Percentiles rank a stretch among this genome's conserved stretches.
Conservation (phyloP, 2,888 invertebrate species). For the Emmelina monodactyla region DNA sequence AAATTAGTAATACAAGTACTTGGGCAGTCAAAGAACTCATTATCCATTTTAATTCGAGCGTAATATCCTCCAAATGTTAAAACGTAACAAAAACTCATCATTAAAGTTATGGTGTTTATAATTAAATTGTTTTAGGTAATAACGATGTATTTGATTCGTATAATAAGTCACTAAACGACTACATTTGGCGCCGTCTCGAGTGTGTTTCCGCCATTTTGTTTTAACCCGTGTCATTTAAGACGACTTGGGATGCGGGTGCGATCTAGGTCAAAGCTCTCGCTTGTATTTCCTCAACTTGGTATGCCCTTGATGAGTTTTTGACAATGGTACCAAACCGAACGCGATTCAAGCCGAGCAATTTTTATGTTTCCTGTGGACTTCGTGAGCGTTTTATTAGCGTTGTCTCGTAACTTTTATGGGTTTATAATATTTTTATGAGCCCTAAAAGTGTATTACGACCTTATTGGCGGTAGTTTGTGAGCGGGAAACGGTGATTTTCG, state of each 20-base stretch:
- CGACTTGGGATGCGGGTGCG: background rate
- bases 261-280: background rate
- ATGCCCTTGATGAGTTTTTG: constrained; percentile 17
- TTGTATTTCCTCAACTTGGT: no score
- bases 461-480: background rate
- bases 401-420: constrained; percentile 6
- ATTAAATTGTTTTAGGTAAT: constrained; percentile 1
- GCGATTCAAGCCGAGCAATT: constrained; percentile 7
- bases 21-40: constrained; percentile 1
- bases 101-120: background rate
- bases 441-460: background rate
- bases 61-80: background rate
- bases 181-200: background rate
- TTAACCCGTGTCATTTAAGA: background rate
- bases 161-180: background rate
- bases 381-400: constrained; percentile 11
- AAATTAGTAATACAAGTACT: no score
- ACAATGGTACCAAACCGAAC: no score
- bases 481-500: background rate
- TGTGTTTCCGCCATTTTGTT: constrained; percentile 1
- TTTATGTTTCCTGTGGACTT: constrained; percentile 12
- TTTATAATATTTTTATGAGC: background rate
- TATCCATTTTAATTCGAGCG: background rate
- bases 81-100: background rate
- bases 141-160: background rate